Conservation (phyloP, 92 coral and sea anemone genomes). For the Palythoa grandis region DNA sequence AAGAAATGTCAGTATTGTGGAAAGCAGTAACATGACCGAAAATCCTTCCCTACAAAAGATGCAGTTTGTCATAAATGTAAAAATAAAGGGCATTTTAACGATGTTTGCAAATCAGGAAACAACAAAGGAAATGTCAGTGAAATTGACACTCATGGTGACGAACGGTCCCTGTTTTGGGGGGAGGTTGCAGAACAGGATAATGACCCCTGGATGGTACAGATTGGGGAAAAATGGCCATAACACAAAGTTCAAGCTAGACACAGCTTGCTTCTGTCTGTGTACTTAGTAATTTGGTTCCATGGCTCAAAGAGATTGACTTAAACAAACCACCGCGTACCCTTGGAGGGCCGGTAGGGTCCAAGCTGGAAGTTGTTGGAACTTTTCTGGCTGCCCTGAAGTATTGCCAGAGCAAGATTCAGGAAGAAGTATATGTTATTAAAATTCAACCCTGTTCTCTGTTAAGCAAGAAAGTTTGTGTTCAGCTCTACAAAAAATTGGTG, state of each 20-base stretch:
- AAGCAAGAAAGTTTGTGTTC: slow-evolving; percentile 51
- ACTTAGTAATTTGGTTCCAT: slow-evolving; percentile 34
- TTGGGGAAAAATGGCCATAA: slow-evolving; percentile 24
- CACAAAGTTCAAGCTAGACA: slow-evolving; percentile 39
- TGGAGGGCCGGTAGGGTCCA: slow-evolving; percentile 43
- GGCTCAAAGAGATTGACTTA: slow-evolving; percentile 38
- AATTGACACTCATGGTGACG: neutral
- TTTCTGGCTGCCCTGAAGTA: slow-evolving; percentile 40
- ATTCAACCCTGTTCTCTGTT: slow-evolving; percentile 34
- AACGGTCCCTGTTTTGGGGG: neutral
- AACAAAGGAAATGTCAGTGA: neutral
- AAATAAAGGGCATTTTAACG: slow-evolving; percentile 28
- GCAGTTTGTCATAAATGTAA: slow-evolving; percentile 20
- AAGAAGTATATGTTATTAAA: slow-evolving; percentile 26
- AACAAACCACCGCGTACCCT: slow-evolving; percentile 39
- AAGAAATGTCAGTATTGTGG: slow-evolving; percentile 36
- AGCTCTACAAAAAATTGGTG: slow-evolving; percentile 49
- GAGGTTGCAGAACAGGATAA: neutral
- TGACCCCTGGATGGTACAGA: slow-evolving; percentile 18
- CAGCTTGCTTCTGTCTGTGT: slow-evolving; percentile 46
- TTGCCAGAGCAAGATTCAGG: slow-evolving; percentile 35
- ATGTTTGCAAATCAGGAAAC: slow-evolving; percentile 3
- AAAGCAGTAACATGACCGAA: neutral
- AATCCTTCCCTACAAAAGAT: slow-evolving; percentile 25
- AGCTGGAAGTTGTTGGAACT: slow-evolving; percentile 25